Evolutionary conservation across 35 echinoderm and acorn worm species (phyloP), one percentile per base, ranked within the genome.

Genomic region (Hemicentrotus pulcherrimus): DNA sequence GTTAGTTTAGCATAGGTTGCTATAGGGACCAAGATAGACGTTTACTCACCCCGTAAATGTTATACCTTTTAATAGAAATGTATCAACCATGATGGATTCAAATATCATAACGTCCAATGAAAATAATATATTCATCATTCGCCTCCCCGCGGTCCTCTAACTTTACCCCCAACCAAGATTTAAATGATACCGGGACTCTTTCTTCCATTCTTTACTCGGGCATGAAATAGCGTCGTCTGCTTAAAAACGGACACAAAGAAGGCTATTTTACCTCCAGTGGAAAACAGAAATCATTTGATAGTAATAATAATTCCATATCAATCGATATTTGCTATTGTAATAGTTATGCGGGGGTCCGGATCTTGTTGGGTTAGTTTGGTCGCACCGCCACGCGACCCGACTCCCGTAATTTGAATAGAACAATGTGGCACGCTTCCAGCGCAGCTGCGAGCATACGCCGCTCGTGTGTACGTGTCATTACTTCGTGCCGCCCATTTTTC

Each of bases 341-440:
- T 28, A 78, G 65, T 78, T 18, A n/a, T n/a, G 65, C 65, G 65
- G 65, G 65, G 65, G 65, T 78, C 65, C 65, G 65, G 65, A 78
- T 78, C 65, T 78, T 78, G 65, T n/a, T 22, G 65, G 65, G 65
- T 18, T 30, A 78, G 65, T 78, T 78, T 78, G 18, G 46, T 90
- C 32, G 32, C 12, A 90, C 88, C 32, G 88, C 88, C 88, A 90
- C 88, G 88, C 88, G 88, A 33, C 88, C 46, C n/a, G 88, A 32
- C 88, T 47, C 88, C 88, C 88, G 46, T 28, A 47, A 90, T 90
- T 90, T 90, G 88, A 90, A 90, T 35, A 90, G 88, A 90, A 90
- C 88, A 90, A 90, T 90, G 88, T 16, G 88, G 88, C 88, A 90
- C 88, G 88, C 46, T 90, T 47, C 12, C 88, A 16, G 13, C 18